These are phyloP conservation scores for Drosophila quinaria DNA, from an alignment of 2,888 invertebrate genomes.

Conservation along the genomic window DNA sequence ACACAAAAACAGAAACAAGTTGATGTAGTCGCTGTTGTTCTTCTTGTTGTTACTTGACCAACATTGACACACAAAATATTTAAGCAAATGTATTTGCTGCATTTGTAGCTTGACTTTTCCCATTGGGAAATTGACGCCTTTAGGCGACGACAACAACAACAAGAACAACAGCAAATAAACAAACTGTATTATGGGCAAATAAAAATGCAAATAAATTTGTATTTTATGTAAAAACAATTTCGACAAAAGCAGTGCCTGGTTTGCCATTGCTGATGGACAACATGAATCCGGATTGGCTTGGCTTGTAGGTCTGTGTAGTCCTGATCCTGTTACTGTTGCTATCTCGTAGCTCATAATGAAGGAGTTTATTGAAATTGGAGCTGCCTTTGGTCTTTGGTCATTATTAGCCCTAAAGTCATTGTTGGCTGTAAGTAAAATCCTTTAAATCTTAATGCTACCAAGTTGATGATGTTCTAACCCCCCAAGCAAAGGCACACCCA, in stretches of 20 bases:
- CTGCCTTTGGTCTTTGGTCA: conserved; percentile 41
- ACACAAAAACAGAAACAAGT: conserved; percentile 22
- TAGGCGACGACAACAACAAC: conserved; percentile 34
- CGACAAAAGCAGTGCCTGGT: conserved; percentile 49
- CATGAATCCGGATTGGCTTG: conserved; percentile 22
- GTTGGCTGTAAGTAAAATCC: conserved; percentile 50
- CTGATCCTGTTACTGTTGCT: conserved; percentile 4
- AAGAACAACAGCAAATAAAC: conserved; percentile 61
- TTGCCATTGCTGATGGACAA: conserved; percentile 45
- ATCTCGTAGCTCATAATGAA: conserved; percentile 55
- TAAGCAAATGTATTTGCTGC: conserved; percentile 47
- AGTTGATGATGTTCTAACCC: conserved; percentile 39
- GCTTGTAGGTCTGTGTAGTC: not conserved
- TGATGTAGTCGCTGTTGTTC: conserved; percentile 9
- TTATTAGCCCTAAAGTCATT: conserved; percentile 54
- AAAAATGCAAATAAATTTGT: conserved; percentile 82
- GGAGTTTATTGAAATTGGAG: conserved; percentile 74
- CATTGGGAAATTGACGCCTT: conserved; percentile 38
- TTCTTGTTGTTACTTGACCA: conserved; percentile 57
- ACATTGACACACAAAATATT: conserved; percentile 44
- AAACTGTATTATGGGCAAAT: conserved; percentile 79
- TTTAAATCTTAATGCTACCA: conserved; percentile 34
- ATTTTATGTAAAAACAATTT: conserved; percentile 80
- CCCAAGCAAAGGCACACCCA: conserved; percentile 7
- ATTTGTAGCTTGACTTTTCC: conserved; percentile 61